A percentile compares a stretch with the other conserved stretches of the same genome.
phyloP scores from a whole-genome alignment of 2,113 vertebrate genomes.

The Okapia johnstoni region DNA sequence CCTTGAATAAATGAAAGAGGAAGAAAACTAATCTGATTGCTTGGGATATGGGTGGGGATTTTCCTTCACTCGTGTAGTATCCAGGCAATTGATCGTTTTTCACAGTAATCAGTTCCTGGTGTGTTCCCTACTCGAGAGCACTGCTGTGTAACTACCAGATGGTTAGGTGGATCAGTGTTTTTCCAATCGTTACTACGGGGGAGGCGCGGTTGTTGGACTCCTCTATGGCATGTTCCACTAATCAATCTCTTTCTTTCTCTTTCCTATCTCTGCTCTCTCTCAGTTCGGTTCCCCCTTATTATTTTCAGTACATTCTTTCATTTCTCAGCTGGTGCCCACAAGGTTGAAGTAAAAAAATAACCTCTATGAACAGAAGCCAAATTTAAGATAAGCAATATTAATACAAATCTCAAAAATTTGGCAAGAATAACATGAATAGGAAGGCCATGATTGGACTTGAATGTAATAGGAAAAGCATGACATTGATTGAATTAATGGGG shows the following conservation, averaged over 20 bases:
- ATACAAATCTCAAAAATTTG: background rate
- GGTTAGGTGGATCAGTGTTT: no score
- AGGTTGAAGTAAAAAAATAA: constrained; percentile 34
- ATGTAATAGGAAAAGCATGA: background rate
- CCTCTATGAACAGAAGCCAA: background rate
- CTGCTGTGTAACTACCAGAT: no score
- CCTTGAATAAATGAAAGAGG: constrained; percentile 74
- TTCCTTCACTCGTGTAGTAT: no score
- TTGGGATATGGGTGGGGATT: constrained; percentile 51
- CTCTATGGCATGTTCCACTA: no score
- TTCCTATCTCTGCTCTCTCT: rapidly evolving
- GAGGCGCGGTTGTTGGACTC: no score
- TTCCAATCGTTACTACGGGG: no score
- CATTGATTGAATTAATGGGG: background rate
- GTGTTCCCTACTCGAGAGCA: no score
- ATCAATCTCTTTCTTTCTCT: background rate
- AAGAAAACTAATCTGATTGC: constrained; percentile 54
- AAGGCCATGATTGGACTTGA: background rate
- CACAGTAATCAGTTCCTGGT: no score
- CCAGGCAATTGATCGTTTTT: no score
- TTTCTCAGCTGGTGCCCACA: constrained; percentile 41
- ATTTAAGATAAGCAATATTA: constrained; percentile 26
- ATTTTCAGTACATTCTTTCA: constrained; percentile 61
- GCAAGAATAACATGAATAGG: background rate
- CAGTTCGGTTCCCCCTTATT: constrained; percentile 65